Percentiles rank a stretch among this genome's conserved stretches.
These are phyloP conservation scores for Saturnia pavonia DNA, from an alignment of 2,888 invertebrate species.

Conservation along the genomic window DNA sequence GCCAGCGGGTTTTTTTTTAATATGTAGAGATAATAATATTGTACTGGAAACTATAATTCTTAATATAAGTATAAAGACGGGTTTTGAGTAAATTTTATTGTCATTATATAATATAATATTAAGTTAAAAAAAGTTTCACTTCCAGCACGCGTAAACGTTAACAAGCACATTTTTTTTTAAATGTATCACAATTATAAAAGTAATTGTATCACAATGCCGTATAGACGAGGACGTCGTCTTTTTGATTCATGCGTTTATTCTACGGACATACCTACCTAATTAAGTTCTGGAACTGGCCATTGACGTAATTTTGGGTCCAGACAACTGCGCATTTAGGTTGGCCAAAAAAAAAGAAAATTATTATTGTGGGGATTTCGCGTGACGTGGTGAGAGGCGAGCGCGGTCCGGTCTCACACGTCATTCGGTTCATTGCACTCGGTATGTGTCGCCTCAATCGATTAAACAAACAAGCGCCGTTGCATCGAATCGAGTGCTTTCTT, in stretches of 20 bases:
- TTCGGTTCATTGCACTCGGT: slow-evolving; percentile 52
- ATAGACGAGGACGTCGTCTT: neutral
- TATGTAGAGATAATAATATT: too few species aligned
- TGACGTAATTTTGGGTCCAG: slow-evolving; percentile 15
- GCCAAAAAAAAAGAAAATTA: slow-evolving; percentile 25
- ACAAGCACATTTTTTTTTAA: neutral
- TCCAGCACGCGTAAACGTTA: too few species aligned
- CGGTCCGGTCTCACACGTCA: slow-evolving; percentile 41
- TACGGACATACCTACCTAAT: neutral
- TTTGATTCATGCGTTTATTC: neutral
- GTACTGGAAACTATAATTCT: too few species aligned
- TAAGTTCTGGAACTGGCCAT: slow-evolving; percentile 1
- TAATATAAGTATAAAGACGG: too few species aligned
- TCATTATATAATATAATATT: too few species aligned
- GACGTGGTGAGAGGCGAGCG: slow-evolving; percentile 48
- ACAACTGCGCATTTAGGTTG: slow-evolving; percentile 10
- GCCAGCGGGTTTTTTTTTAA: too few species aligned
- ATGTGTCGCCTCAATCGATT: slow-evolving; percentile 51
- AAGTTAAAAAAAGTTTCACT: too few species aligned
- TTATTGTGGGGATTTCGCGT: slow-evolving; percentile 41
- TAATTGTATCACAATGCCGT: neutral
- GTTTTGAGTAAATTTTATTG: too few species aligned
- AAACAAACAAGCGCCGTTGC: slow-evolving; percentile 44
- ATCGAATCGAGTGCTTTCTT: slow-evolving; percentile 36
- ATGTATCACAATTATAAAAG: neutral